Evolutionary conservation across 2,113 vertebrate genomes (phyloP).

Genomic region (Pachycephala philippinensis): DNA sequence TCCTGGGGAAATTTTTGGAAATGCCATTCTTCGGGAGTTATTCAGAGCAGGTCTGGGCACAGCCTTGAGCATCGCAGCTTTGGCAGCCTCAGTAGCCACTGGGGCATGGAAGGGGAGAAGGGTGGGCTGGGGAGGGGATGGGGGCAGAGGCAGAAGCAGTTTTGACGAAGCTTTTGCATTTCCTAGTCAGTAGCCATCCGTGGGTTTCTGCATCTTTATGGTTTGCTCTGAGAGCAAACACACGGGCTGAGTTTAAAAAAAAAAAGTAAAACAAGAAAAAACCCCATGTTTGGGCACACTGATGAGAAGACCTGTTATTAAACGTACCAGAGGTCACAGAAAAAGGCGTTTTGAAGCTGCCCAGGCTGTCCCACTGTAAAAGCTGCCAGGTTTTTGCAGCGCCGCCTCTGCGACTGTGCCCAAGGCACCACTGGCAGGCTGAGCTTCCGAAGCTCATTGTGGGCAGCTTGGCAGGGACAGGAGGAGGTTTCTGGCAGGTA

Average conservation of each 20-base stretch:
- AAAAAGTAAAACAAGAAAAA: not conserved
- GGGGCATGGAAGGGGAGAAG: not conserved
- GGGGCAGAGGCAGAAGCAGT: not conserved
- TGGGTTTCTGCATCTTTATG: not conserved
- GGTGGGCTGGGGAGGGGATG: not conserved
- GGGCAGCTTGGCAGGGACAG: not conserved
- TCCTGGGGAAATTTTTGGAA: not conserved
- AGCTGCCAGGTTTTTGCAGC: not conserved
- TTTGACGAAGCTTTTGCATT: not conserved
- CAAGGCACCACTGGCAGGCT: not conserved
- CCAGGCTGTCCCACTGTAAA: not conserved
- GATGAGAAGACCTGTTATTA: not conserved
- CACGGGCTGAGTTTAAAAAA: not conserved
- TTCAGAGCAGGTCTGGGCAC: not conserved
- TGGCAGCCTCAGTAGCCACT: not conserved
- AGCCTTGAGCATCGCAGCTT: accelerated
- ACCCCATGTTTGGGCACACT: accelerated
- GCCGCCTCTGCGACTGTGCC: not conserved
- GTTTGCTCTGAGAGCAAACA: not conserved
- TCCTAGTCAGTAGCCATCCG: accelerated
- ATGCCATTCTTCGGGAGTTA: not conserved
- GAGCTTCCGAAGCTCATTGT: not conserved
- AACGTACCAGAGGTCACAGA: not conserved
- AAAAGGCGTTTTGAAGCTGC: not conserved
- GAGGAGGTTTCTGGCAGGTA: not conserved